Evolutionary conservation across 2,113 vertebrate genomes (phyloP).

Genomic region (Larimichthys crocea): DNA sequence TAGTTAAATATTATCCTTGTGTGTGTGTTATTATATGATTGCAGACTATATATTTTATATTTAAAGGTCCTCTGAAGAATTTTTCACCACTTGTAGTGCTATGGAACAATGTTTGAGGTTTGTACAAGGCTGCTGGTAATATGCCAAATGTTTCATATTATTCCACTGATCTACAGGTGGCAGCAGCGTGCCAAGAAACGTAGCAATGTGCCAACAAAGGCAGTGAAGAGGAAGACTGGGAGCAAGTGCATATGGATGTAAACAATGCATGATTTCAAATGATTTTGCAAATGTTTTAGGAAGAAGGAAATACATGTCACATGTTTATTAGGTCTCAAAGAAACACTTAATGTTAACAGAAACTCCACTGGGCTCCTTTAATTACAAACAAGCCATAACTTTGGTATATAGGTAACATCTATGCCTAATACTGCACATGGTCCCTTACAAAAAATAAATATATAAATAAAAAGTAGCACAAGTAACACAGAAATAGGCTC

Average conservation of each 20-base stretch:
- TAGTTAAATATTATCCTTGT: not conserved
- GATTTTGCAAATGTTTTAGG: not conserved
- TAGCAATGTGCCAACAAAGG: not conserved
- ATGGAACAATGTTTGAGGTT: not conserved
- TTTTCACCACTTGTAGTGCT: not conserved
- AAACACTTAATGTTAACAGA: too few relatives aligned
- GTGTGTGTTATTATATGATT: constrained; percentile 18
- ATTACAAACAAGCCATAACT: not conserved
- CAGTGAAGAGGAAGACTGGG: not conserved
- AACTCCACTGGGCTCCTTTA: too few relatives aligned
- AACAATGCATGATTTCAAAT: not conserved
- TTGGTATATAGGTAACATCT: not conserved
- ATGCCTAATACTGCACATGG: not conserved
- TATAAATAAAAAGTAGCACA: not conserved
- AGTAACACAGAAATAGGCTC: not conserved
- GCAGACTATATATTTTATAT: not conserved
- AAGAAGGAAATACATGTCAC: not conserved
- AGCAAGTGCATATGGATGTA: not conserved
- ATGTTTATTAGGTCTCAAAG: not conserved
- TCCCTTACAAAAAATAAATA: not conserved
- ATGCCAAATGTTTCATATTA: not conserved
- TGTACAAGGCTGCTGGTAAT: not conserved
- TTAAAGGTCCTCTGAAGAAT: not conserved
- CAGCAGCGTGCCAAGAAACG: not conserved
- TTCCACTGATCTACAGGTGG: constrained; percentile 7